phyloP scores from a whole-genome alignment of 2,113 vertebrate species.

The Indri indri region DNA sequence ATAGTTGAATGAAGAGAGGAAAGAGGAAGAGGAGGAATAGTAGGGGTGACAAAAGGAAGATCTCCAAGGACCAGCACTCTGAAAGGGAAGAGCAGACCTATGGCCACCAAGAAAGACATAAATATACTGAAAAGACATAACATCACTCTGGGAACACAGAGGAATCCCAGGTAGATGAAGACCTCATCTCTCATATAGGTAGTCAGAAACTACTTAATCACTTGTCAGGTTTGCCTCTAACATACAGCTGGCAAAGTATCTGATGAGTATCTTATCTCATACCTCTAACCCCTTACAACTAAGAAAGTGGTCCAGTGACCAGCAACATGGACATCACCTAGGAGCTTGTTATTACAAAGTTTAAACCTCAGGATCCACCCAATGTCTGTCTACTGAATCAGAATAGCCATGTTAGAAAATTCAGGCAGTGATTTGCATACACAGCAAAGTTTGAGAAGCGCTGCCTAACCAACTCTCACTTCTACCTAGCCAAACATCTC shows the following conservation, averaged over 20 bases:
- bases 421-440: not conserved
- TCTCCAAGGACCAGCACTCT: not conserved
- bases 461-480: not conserved
- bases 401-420: not conserved
- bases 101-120: not conserved
- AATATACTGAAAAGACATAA: not conserved
- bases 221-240: not conserved
- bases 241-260: not conserved
- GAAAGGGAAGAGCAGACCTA: not conserved
- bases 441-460: not conserved
- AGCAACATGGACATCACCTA: too few species aligned
- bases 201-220: not conserved
- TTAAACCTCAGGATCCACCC: not conserved
- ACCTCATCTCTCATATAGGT: not conserved
- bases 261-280: not conserved
- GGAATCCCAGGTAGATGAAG: not conserved
- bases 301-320: not conserved
- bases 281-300: not conserved
- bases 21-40: not conserved
- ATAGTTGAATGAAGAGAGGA: not conserved
- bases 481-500: not conserved
- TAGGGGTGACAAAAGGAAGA: not conserved
- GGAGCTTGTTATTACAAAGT: not conserved
- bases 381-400: not conserved
- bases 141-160: not conserved